Evolutionary conservation across 2,888 invertebrate genomes (phyloP).

Genomic region (Lepeophtheirus nordmannii): DNA sequence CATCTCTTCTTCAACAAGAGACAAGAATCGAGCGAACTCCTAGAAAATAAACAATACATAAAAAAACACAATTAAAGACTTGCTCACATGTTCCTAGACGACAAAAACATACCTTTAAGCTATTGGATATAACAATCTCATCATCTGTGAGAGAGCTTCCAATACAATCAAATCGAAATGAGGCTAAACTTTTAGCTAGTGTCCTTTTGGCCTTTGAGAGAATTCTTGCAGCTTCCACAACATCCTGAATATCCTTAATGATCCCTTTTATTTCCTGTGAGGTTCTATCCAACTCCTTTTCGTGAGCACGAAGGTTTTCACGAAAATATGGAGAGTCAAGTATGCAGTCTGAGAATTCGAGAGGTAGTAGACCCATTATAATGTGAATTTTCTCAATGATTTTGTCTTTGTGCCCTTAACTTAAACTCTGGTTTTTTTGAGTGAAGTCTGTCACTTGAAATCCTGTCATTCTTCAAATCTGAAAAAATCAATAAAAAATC

Average conservation of each 20-base stretch:
- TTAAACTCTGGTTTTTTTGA: no score
- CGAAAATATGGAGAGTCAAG: slow-evolving; percentile 94
- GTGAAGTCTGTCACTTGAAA: no score
- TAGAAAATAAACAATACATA: slow-evolving; percentile 34
- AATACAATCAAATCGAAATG: slow-evolving; percentile 92
- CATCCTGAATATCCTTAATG: slow-evolving; percentile 33
- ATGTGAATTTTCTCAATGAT: background rate
- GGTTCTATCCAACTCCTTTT: slow-evolving; percentile 88
- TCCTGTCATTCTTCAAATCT: no score
- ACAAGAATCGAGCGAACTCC: slow-evolving; percentile 78
- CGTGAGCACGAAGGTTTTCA: slow-evolving; percentile 89
- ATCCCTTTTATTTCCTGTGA: slow-evolving; percentile 92
- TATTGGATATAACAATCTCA: slow-evolving; percentile 81
- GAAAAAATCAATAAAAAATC: no score
- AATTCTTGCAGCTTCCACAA: slow-evolving; percentile 46
- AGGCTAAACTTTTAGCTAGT: slow-evolving; percentile 72
- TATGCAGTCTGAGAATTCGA: slow-evolving; percentile 95
- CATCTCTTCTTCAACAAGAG: slow-evolving; percentile 85
- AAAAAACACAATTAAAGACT: no score
- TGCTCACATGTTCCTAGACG: no score
- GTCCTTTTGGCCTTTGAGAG: slow-evolving; percentile 80
- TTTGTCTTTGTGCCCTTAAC: no score
- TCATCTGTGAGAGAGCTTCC: slow-evolving; percentile 93
- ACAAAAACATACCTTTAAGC: slow-evolving; percentile 39
- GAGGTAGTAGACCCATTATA: slow-evolving; percentile 65